Evolutionary conservation across 2,797 vertebrate species (phyloP).

Genomic region (Potorous gilbertii): DNA sequence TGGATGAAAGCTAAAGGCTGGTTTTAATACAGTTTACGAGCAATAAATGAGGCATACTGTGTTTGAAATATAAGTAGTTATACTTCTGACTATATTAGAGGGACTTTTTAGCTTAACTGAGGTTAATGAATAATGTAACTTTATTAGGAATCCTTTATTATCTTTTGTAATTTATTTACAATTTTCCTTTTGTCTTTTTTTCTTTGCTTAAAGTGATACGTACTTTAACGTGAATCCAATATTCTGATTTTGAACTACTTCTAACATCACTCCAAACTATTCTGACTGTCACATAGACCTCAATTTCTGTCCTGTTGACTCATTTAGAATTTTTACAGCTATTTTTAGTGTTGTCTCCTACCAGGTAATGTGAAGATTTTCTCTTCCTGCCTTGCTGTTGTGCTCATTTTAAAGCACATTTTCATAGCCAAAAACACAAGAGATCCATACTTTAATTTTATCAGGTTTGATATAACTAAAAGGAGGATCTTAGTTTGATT

Average conservation of each 20-base stretch:
- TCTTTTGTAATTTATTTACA: not conserved
- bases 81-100: not conserved
- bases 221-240: not conserved
- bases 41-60: not conserved
- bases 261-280: not conserved
- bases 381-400: not conserved
- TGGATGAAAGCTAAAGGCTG: not conserved
- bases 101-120: not conserved
- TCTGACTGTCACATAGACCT: not conserved
- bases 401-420: not conserved
- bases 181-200: not conserved
- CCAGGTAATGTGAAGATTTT: not conserved
- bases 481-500: not conserved
- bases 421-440: not conserved
- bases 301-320: not conserved
- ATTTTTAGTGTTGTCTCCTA: not conserved
- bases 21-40: not conserved
- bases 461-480: not conserved
- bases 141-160: not conserved
- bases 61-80: not conserved
- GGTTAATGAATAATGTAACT: not conserved
- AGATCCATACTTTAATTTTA: not conserved
- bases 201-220: not conserved
- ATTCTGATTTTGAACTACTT: not conserved
- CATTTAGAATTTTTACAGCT: not conserved